These are phyloP conservation scores for Planiliza haematocheilus DNA, from an alignment of 2,113 vertebrate genomes.

Conservation along the genomic window DNA sequence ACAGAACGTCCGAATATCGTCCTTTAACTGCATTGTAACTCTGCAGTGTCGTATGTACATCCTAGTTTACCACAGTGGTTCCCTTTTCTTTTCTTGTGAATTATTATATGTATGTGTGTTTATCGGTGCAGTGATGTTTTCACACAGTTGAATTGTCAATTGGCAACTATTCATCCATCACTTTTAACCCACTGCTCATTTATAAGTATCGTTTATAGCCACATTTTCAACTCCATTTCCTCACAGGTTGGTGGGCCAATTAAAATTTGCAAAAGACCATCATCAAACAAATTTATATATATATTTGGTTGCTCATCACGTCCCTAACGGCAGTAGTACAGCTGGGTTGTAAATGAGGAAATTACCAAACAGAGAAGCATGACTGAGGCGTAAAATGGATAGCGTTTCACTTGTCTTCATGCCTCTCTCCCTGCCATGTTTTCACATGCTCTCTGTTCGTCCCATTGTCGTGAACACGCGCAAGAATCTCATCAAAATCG, in stretches of 20 bases:
- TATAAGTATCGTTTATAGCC: too few relatives aligned
- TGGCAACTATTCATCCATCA: too few relatives aligned
- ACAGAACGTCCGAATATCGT: background rate
- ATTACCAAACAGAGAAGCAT: background rate
- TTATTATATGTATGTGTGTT: too few relatives aligned
- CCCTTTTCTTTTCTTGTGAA: background rate
- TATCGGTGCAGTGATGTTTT: too few relatives aligned
- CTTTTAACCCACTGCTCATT: too few relatives aligned
- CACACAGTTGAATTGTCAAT: too few relatives aligned
- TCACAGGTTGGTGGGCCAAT: background rate
- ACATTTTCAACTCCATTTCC: too few relatives aligned
- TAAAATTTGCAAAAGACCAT: background rate
- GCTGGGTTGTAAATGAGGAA: slow-evolving; percentile 1
- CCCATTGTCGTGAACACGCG: too few relatives aligned
- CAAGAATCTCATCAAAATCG: too few relatives aligned
- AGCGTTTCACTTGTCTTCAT: background rate
- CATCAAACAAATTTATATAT: background rate
- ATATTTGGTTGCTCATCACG: background rate
- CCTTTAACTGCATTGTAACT: background rate
- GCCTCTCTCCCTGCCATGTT: too few relatives aligned
- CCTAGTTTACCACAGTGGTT: background rate
- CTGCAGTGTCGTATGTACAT: background rate
- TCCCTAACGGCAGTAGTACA: background rate
- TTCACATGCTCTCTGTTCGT: too few relatives aligned
- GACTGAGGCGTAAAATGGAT: background rate